Conservation (phyloP, 2,797 vertebrate species). For the Melanogrammus aeglefinus region DNA sequence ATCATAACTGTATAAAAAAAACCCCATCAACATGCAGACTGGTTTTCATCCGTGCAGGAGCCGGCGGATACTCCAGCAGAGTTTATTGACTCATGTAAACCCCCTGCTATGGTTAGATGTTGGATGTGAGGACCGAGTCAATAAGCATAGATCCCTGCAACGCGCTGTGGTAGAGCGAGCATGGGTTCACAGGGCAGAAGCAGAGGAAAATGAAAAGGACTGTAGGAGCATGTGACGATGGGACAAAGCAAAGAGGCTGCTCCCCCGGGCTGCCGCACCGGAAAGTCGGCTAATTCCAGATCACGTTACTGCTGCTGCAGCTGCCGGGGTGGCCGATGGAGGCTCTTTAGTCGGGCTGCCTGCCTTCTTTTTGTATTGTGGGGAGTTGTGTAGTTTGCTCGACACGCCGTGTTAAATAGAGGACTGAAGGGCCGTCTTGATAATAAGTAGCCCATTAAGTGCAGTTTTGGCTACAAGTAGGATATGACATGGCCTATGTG, state of each 20-base stretch:
- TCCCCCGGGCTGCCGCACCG: not conserved
- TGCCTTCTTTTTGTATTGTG: not conserved
- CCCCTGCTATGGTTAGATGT: not conserved
- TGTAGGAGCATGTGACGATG: not conserved
- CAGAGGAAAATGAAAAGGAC: constrained; percentile 9
- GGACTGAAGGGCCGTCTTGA: too few species aligned
- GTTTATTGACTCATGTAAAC: constrained; percentile 22
- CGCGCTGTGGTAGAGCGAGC: constrained; percentile 8
- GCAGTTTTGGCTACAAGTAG: not conserved
- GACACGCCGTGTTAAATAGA: not conserved
- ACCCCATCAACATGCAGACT: not conserved
- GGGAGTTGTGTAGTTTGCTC: not conserved
- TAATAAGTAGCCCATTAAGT: not conserved
- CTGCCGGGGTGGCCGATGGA: not conserved
- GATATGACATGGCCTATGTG: not conserved
- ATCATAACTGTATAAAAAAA: not conserved
- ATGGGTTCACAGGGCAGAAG: constrained; percentile 34
- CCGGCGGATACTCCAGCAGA: not conserved
- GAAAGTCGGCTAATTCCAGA: not conserved
- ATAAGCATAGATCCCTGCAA: constrained; percentile 38
- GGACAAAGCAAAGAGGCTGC: constrained; percentile 2
- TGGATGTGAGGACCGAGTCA: constrained; percentile 24
- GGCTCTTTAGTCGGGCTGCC: not conserved
- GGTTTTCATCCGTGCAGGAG: not conserved
- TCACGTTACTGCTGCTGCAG: not conserved